A percentile compares a stretch with the other conserved stretches of the same genome.
phyloP scores from a whole-genome alignment of 1,140 invertebrate species.

The Centruroides sculpturatus region DNA sequence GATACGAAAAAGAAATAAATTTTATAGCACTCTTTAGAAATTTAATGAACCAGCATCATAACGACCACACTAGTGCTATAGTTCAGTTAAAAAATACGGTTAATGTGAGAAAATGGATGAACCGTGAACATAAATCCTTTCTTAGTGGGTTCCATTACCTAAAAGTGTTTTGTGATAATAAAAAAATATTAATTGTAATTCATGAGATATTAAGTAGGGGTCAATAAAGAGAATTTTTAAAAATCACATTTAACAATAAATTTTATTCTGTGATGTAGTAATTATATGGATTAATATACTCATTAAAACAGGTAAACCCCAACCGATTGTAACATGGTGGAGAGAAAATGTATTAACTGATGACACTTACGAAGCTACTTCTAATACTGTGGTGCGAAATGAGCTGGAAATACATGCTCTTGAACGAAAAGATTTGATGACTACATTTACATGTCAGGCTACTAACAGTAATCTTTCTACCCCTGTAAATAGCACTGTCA shows the following conservation, averaged over 20 bases:
- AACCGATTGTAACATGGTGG: slow-evolving; percentile 63
- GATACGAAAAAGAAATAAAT: too few relatives aligned
- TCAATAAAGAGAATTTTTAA: background rate
- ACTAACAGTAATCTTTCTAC: slow-evolving; percentile 24
- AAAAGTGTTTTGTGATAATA: background rate
- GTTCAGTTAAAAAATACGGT: too few relatives aligned
- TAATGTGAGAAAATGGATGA: too few relatives aligned
- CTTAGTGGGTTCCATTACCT: background rate
- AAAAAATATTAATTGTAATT: background rate
- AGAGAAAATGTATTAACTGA: slow-evolving; percentile 46
- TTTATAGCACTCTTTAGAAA: too few relatives aligned
- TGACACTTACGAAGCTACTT: slow-evolving; percentile 44
- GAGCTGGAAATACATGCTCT: slow-evolving; percentile 56
- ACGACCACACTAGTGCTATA: too few relatives aligned
- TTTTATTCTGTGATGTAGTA: slow-evolving; percentile 62
- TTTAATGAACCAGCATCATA: too few relatives aligned
- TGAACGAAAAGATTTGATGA: slow-evolving; percentile 59
- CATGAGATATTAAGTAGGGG: background rate
- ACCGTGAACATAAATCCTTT: too few relatives aligned
- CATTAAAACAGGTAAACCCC: slow-evolving; percentile 53
- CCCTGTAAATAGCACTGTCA: slow-evolving; percentile 21
- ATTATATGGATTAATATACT: slow-evolving; percentile 59
- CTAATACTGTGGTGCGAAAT: slow-evolving; percentile 46
- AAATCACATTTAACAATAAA: slow-evolving; percentile 36
- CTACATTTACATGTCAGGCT: slow-evolving; percentile 56